A percentile compares a stretch with the other conserved stretches of the same genome.
Evolutionary conservation across 2,888 invertebrate genomes (phyloP).

Genomic region (Limnephilus rhombicus): DNA sequence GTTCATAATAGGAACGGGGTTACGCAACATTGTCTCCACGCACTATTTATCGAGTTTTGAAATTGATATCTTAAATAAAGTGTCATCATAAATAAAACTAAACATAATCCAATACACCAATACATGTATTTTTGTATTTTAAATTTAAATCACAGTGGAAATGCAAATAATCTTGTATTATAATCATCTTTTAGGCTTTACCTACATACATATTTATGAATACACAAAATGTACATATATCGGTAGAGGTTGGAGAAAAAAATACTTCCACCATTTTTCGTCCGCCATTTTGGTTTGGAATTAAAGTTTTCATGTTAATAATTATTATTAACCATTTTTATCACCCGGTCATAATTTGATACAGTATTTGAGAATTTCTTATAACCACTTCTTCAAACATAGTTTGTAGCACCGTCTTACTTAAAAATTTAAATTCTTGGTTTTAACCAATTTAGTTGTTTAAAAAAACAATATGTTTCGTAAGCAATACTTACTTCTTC

Average conservation of each 20-base stretch:
- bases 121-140: neutral
- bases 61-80: neutral
- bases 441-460: no score
- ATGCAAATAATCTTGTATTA: neutral
- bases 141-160: neutral
- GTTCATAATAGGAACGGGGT: neutral
- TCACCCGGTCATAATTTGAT: no score
- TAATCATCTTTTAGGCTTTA: neutral
- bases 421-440: no score
- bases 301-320: no score
- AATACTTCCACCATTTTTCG: no score
- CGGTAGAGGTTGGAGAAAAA: neutral
- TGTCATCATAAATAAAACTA: neutral
- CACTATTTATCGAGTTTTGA: neutral
- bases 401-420: no score
- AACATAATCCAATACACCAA: neutral
- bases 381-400: no score
- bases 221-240: neutral
- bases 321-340: no score
- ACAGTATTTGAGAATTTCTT: no score
- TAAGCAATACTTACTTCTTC: no score
- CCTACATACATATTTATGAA: neutral
- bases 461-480: no score
- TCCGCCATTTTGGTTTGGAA: neutral
- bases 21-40: neutral